phyloP scores from a whole-genome alignment of 53 echinoderm and acorn worm genomes.

The Actinopyga echinites region DNA sequence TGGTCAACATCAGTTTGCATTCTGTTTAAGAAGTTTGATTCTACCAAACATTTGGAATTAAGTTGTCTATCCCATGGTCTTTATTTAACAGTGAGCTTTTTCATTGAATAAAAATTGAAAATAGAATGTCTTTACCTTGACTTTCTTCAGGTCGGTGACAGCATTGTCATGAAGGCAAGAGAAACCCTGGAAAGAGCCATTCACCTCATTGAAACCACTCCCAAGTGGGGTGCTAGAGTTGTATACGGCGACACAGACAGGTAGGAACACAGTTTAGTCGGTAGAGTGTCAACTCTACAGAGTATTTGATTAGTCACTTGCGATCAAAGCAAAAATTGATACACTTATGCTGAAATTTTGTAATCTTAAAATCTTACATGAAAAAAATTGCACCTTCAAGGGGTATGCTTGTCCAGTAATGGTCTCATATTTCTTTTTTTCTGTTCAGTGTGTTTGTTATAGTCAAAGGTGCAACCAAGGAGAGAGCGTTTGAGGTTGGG shows the following conservation, averaged over 20 bases:
- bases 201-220: slow-evolving; percentile 71
- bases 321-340: too few relatives aligned
- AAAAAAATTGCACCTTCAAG: background rate
- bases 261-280: slow-evolving; percentile 29
- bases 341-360: background rate
- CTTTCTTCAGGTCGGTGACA: slow-evolving; percentile 82
- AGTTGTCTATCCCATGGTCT: too few relatives aligned
- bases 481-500: slow-evolving; percentile 83
- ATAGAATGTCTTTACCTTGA: background rate
- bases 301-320: too few relatives aligned
- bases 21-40: too few relatives aligned
- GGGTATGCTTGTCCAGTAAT: too few relatives aligned
- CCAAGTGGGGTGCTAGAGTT: slow-evolving; percentile 86
- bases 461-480: slow-evolving; percentile 86
- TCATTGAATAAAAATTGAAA: background rate
- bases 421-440: background rate
- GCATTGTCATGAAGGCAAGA: slow-evolving; percentile 89
- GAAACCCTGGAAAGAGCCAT: slow-evolving; percentile 92
- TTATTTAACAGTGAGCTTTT: background rate
- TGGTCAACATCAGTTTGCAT: too few relatives aligned
- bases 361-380: background rate
- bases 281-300: background rate
- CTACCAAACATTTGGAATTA: too few relatives aligned
- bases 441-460: slow-evolving; percentile 83
- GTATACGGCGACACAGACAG: slow-evolving; percentile 98